These are phyloP conservation scores for Vanessa tameamea DNA, from an alignment of 1,140 invertebrate genomes.

Conservation along the genomic window DNA sequence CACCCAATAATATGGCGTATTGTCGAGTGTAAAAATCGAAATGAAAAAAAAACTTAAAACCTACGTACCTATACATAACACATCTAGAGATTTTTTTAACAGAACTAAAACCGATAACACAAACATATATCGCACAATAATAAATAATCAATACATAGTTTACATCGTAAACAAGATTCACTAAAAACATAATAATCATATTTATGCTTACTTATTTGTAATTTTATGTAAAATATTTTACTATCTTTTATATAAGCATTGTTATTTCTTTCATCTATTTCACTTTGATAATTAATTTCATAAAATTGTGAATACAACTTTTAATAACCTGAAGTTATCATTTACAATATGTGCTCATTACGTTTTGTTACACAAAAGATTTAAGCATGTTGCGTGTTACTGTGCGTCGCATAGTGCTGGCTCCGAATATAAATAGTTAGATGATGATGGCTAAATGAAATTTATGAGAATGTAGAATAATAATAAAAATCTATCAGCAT, in stretches of 20 bases:
- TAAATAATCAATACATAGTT: background rate
- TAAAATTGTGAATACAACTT: constrained; percentile 13
- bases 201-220: background rate
- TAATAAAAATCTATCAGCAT: background rate
- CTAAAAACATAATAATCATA: background rate
- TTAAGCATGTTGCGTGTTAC: constrained; percentile 68
- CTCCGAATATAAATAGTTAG: background rate
- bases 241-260: constrained; percentile 1
- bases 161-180: constrained; percentile 5
- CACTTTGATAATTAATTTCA: background rate
- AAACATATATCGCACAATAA: constrained; percentile 2
- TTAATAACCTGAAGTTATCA: constrained; percentile 4
- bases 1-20: too few relatives aligned
- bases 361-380: constrained; percentile 63
- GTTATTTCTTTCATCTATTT: constrained; percentile 9
- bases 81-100: background rate
- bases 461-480: background rate
- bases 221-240: constrained; percentile 2
- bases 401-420: constrained; percentile 12
- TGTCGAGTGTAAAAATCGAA: too few relatives aligned
- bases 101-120: background rate
- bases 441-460: constrained; percentile 6
- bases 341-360: constrained; percentile 43
- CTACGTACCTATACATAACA: too few relatives aligned
- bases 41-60: too few relatives aligned